A percentile compares a stretch with the other conserved stretches of the same genome.
These are phyloP conservation scores for Drosophila kuntzei DNA, from an alignment of 2,888 invertebrate species.

Conservation along the genomic window DNA sequence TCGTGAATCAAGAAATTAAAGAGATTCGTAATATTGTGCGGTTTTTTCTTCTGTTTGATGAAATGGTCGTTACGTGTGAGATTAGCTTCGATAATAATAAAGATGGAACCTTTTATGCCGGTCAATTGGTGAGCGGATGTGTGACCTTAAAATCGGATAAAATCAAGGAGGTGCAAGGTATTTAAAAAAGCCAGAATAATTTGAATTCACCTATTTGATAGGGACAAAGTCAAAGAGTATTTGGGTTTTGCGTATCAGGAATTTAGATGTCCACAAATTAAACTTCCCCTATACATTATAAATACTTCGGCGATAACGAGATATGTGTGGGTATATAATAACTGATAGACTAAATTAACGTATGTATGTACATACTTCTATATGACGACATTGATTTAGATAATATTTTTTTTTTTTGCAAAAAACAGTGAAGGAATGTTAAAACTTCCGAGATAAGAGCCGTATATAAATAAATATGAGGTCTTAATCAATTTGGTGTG, in stretches of 20 bases:
- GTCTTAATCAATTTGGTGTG: constrained; percentile 5
- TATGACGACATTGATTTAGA: constrained; percentile 68
- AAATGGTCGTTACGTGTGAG: constrained; percentile 83
- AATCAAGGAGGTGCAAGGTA: constrained; percentile 82
- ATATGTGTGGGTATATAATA: constrained; percentile 26
- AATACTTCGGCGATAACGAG: constrained; percentile 62
- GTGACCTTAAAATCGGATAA: constrained; percentile 77
- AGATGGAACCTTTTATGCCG: constrained; percentile 82
- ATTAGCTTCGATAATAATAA: constrained; percentile 84
- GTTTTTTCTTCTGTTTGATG: constrained; percentile 13
- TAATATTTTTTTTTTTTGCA: constrained; percentile 29
- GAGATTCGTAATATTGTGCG: constrained; percentile 6
- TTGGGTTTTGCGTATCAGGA: constrained; percentile 18
- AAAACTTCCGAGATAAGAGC: constrained; percentile 48
- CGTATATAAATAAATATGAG: constrained; percentile 45
- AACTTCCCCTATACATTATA: constrained; percentile 41
- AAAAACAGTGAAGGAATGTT: constrained; percentile 48
- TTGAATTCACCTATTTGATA: not conserved
- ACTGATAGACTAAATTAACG: constrained; percentile 37
- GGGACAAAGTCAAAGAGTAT: constrained; percentile 10
- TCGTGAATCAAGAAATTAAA: constrained; percentile 6
- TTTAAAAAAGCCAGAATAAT: not conserved
- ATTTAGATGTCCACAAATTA: constrained; percentile 18
- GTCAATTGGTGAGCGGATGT: constrained; percentile 81
- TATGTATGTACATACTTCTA: constrained; percentile 9